phyloP scores from a whole-genome alignment of 2,888 invertebrate species.

The Acleris cristana region DNA sequence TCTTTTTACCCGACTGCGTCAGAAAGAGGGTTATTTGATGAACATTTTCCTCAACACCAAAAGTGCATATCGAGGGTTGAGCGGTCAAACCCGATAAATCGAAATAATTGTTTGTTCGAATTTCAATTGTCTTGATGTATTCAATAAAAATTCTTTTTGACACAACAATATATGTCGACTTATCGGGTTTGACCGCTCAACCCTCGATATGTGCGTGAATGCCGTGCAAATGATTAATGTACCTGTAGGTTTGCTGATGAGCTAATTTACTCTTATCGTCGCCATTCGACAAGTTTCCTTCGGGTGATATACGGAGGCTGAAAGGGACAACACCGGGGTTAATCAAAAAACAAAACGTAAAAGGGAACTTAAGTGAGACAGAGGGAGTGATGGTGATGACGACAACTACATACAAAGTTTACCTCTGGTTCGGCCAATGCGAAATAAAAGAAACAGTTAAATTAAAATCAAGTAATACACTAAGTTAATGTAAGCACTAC shows the following conservation, averaged over 20 bases:
- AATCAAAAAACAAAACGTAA: slow-evolving; percentile 61
- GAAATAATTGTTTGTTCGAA: too few relatives aligned
- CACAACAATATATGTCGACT: too few relatives aligned
- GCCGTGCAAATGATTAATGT: slow-evolving; percentile 63
- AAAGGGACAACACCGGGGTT: slow-evolving; percentile 83
- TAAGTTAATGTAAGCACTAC: slow-evolving; percentile 30
- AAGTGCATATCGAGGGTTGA: too few relatives aligned
- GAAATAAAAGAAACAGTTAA: slow-evolving; percentile 60
- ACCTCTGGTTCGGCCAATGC: slow-evolving; percentile 80
- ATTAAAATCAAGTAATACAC: slow-evolving; percentile 45
- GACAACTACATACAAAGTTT: slow-evolving; percentile 58
- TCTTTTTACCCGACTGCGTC: too few relatives aligned
- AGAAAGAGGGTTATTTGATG: too few relatives aligned
- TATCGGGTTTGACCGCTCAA: too few relatives aligned
- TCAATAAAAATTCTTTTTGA: too few relatives aligned
- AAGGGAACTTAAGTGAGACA: slow-evolving; percentile 44
- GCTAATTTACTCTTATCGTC: slow-evolving; percentile 87
- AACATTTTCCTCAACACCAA: slow-evolving; percentile 33
- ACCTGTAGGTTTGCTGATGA: slow-evolving; percentile 91
- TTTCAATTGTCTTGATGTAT: too few relatives aligned
- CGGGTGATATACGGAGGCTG: slow-evolving; percentile 85
- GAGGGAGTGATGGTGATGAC: slow-evolving; percentile 50
- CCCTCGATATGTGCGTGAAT: slow-evolving; percentile 47
- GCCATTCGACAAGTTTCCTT: slow-evolving; percentile 85
- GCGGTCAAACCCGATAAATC: too few relatives aligned